Conservation (phyloP, 2,113 vertebrate genomes). For the Uria lomvia region DNA sequence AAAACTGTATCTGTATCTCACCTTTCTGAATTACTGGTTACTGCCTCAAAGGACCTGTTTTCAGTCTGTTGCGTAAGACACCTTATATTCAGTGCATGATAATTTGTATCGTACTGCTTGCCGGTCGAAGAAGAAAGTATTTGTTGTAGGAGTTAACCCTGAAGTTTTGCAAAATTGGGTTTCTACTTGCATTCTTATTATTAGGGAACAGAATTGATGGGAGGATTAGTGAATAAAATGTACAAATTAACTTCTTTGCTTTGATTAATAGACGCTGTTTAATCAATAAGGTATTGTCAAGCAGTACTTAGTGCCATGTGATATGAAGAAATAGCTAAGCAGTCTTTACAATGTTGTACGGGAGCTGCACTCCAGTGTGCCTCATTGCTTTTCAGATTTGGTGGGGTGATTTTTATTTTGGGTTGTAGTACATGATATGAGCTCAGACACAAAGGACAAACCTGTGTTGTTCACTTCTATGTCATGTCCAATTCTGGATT, state of each 20-base stretch:
- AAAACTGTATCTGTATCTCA: background rate
- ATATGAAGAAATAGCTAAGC: background rate
- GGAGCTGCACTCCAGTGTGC: background rate
- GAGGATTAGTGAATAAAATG: background rate
- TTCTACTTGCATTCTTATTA: background rate
- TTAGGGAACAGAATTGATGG: background rate
- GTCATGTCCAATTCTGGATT: background rate
- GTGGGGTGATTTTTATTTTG: slow-evolving; percentile 28
- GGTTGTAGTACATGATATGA: background rate
- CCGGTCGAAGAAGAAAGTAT: background rate
- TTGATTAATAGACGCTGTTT: background rate
- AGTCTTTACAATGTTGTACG: background rate
- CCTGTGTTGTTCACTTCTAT: background rate
- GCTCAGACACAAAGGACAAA: slow-evolving; percentile 17
- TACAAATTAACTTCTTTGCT: background rate
- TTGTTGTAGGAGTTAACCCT: background rate
- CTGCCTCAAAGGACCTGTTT: background rate
- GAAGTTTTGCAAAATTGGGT: background rate
- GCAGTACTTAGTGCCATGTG: background rate
- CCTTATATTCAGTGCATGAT: background rate
- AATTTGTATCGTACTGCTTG: background rate
- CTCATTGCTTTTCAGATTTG: slow-evolving; percentile 5
- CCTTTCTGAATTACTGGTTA: background rate
- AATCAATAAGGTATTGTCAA: slow-evolving; percentile 7
- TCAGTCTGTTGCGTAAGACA: background rate